Evolutionary conservation across 2,113 vertebrate genomes (phyloP).

Genomic region (Psephotus haematonotus): DNA sequence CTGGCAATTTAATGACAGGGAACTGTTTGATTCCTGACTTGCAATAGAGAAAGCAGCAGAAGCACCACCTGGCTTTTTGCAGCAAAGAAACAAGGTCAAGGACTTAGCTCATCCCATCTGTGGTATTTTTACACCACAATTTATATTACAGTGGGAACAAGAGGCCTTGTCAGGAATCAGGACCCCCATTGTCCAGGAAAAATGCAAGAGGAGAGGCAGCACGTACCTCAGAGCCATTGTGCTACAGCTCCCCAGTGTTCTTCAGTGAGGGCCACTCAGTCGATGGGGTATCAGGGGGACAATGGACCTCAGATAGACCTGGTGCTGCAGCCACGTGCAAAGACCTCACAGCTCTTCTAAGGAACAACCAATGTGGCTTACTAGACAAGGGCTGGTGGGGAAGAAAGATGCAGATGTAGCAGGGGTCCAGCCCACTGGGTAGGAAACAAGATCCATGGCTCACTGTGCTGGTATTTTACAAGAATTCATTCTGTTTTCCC

Average conservation of each 20-base stretch:
- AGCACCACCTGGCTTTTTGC: conserved; percentile 53
- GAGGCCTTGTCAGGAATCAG: not conserved
- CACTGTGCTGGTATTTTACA: not conserved
- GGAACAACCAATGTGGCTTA: rapidly evolving
- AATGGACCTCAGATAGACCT: not conserved
- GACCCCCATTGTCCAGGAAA: rapidly evolving
- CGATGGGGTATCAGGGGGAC: rapidly evolving
- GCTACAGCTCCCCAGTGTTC: not conserved
- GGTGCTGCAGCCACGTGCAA: not conserved
- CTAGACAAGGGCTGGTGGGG: not conserved
- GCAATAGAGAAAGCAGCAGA: not conserved
- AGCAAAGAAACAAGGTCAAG: conserved; percentile 58
- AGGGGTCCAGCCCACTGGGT: not conserved
- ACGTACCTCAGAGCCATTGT: rapidly evolving
- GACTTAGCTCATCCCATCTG: conserved; percentile 47
- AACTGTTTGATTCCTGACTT: conserved; percentile 33
- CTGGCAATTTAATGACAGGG: not conserved
- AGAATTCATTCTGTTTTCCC: not conserved
- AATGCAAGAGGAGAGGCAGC: not conserved
- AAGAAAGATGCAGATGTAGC: not conserved
- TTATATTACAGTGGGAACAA: not conserved
- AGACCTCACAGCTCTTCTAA: not conserved
- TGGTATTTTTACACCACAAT: not conserved
- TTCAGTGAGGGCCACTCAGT: not conserved
- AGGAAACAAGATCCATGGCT: not conserved